A percentile compares a stretch with the other conserved stretches of the same genome.
phyloP scores from a whole-genome alignment of 2,113 vertebrate species.

The Elanoides forficatus region DNA sequence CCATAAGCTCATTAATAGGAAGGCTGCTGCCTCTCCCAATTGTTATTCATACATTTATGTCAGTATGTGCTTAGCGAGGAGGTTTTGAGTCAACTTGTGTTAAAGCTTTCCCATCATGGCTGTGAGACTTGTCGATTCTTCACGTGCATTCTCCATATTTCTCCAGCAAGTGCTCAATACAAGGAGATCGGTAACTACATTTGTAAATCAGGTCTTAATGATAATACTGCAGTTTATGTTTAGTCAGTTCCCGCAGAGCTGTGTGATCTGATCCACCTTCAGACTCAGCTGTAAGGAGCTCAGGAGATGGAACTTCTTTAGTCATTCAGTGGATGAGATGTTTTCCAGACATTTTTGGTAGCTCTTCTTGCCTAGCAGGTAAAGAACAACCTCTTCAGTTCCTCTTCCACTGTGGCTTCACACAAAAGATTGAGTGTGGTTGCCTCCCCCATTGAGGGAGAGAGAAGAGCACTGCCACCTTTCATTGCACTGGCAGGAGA shows the following conservation, averaged over 20 bases:
- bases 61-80: background rate
- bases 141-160: rapidly evolving
- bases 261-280: background rate
- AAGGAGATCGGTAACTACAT: background rate
- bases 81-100: background rate
- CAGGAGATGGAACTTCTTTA: background rate
- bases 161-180: background rate
- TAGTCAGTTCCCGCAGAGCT: background rate
- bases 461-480: background rate
- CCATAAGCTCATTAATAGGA: background rate
- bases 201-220: background rate
- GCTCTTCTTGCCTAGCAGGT: background rate
- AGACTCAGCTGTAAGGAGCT: background rate
- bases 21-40: background rate
- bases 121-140: background rate
- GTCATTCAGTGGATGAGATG: background rate
- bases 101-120: background rate
- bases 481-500: background rate
- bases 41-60: background rate
- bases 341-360: background rate
- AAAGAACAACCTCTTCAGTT: background rate
- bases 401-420: background rate
- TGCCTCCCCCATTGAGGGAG: background rate
- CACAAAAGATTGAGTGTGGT: background rate
- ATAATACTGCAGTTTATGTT: background rate